Evolutionary conservation across 1,140 invertebrate species (phyloP), one percentile per base, ranked within the genome.

Genomic region (Pomacea maculata): DNA sequence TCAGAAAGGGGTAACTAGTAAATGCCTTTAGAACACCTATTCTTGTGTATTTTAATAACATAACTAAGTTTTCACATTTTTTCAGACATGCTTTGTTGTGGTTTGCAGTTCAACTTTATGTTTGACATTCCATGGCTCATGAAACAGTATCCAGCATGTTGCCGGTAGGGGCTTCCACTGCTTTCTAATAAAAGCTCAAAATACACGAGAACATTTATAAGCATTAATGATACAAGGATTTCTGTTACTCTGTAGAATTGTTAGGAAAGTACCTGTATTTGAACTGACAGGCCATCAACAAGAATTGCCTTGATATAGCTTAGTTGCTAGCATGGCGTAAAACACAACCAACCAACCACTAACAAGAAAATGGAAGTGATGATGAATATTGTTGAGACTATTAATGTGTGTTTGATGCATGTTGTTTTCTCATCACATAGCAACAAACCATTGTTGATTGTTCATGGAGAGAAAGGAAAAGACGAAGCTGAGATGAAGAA

Each of bases 31-130:
- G 34, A 45, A 45, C 34, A 45, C 34, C 6, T 45, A 45, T 45
- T 45, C 6, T 45, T 45, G 34, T 45, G 34, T 45, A 45, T 45
- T 45, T 45, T 45, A 45, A 45, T 6, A 45, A 45, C 34, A 45
- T 45, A 45, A 45, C 34, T 45, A 45, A 45, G 3, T 2, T 45
- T 45, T 45, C 34, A 45, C 34, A 45, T 45, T 45, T 45, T 45
- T 77, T 81, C 25, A 19, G 68, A 71, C 17, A 71, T 45, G 65
- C 55, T n/a, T 34, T 17, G 19, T 14, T 74, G 78, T 83, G 70
- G 79, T 68, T 87, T 88, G 52, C 96, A 98, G 90, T 95, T 98
- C 55, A 98, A 97, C 90, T 98, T 97, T 87, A 96, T 98, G 95
- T 94, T 97, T 72, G 96, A 98, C 84, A 92, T 96, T 25, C 94